A percentile compares a stretch with the other conserved stretches of the same genome.
These are phyloP conservation scores for Caenorhabditis zanzibari DNA, from an alignment of 2,888 invertebrate species.

Conservation along the genomic window DNA sequence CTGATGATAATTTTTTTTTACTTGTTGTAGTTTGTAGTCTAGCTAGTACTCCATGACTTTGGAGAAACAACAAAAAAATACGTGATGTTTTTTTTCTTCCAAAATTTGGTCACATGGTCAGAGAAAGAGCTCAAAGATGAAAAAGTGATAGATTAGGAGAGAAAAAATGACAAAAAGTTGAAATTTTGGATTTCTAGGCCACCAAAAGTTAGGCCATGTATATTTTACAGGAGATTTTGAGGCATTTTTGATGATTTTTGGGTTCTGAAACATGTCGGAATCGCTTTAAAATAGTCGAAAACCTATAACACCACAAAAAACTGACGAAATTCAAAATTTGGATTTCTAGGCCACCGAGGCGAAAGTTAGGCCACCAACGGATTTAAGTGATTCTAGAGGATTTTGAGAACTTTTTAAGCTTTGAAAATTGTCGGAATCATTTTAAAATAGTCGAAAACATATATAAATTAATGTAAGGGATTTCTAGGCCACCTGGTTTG, in stretches of 20 bases:
- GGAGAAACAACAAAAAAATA: too few relatives aligned
- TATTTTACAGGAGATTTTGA: too few relatives aligned
- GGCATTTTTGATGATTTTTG: background rate
- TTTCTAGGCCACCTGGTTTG: background rate
- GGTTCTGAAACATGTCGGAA: background rate
- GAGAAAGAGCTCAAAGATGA: too few relatives aligned
- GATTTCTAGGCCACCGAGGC: background rate
- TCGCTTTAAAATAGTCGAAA: background rate
- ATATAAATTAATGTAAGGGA: background rate
- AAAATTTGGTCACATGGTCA: too few relatives aligned
- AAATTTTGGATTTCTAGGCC: constrained; percentile 1
- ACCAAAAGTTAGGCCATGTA: too few relatives aligned
- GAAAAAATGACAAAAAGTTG: background rate
- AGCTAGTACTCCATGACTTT: too few relatives aligned
- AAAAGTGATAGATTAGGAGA: too few relatives aligned
- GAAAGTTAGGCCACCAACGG: background rate
- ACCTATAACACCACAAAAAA: background rate
- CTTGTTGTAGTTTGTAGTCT: too few relatives aligned
- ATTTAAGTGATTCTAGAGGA: background rate
- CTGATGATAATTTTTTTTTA: too few relatives aligned
- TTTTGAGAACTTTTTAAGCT: background rate
- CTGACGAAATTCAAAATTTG: background rate
- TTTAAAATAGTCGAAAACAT: background rate
- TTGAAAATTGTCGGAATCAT: background rate
- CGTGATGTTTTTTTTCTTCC: too few relatives aligned